Evolutionary conservation across 30 jellyfish, hydroid and myxozoan genomes (phyloP), one percentile per base, ranked within the genome.

Genomic region (Cassiopea xamachana): DNA sequence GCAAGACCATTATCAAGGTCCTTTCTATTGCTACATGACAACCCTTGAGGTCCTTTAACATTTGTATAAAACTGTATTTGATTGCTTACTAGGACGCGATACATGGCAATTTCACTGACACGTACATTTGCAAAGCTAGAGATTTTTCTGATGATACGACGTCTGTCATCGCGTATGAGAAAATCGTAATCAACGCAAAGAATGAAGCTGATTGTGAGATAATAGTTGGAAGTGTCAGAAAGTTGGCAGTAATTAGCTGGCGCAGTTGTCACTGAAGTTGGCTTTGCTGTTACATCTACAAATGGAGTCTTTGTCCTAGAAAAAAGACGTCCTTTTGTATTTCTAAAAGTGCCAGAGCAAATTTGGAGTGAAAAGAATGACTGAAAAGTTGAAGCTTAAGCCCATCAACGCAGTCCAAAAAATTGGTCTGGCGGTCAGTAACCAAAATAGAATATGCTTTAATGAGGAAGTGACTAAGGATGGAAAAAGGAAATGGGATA

Each of bases 1-100:
- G 85, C 94, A 6, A 87, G 83, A 46, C 94, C 58, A 64, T 77
- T 77, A 75, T 87, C 94, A 72, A 87, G 89, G 17, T 64, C 77
- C 43, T 79, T 62, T 4, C 70, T 45, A 16, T 62, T 39, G 47
- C 60, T 75, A 69, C 93, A 85, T 7, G 87, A 73, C 50, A 60
- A 73, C 18, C 87, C 87, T 45, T 75, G 87, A 46, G 94, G 89
- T 50, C 78, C 44, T 79, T 60, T 61, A 46, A 77, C 69, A 60
- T 64, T 62, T 82, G 13, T 50, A 76, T 87, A 87, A 17, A 78
- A 69, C 62, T 74, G 60, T 27, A 18, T 83, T 68, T 69, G 84
- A 12, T 69, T 74, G 13, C 69, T 49, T 2, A 87, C 94, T 1
- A 39, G 44, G 15, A 87, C 7, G 1, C 89, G 87, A 39, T 77